Evolutionary conservation across 1,140 invertebrate species (phyloP).

Genomic region (Aplysia californica): DNA sequence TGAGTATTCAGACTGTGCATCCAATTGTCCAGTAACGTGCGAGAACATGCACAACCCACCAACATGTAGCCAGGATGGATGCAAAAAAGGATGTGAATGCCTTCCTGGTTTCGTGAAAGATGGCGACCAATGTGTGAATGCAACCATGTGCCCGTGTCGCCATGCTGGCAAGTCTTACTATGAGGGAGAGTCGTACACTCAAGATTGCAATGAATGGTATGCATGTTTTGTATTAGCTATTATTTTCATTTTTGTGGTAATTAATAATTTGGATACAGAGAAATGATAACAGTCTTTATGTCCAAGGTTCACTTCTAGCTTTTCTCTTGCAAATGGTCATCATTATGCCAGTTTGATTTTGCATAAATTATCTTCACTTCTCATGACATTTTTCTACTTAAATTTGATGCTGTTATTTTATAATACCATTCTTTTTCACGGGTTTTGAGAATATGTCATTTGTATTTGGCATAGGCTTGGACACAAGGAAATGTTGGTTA

Average conservation of each 20-base stretch:
- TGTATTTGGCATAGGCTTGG: too few species aligned
- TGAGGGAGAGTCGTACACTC: slow-evolving; percentile 80
- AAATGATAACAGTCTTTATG: not conserved
- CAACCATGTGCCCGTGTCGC: slow-evolving; percentile 84
- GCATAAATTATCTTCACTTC: too few species aligned
- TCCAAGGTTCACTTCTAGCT: too few species aligned
- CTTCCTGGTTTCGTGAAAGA: slow-evolving; percentile 75
- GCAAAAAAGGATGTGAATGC: slow-evolving; percentile 79
- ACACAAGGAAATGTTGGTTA: too few species aligned
- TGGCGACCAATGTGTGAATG: slow-evolving; percentile 77
- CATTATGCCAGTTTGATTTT: too few species aligned
- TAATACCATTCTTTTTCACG: too few species aligned
- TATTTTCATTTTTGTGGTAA: not conserved
- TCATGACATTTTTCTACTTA: too few species aligned
- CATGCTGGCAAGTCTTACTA: slow-evolving; percentile 83
- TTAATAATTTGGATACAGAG: not conserved
- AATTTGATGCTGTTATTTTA: too few species aligned
- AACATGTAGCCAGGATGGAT: slow-evolving; percentile 69
- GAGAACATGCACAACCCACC: slow-evolving; percentile 78
- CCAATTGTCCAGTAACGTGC: slow-evolving; percentile 81
- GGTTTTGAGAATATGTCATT: too few species aligned
- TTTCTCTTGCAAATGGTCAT: too few species aligned
- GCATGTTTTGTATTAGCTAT: slow-evolving; percentile 30
- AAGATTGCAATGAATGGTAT: slow-evolving; percentile 87
- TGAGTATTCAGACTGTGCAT: slow-evolving; percentile 80